phyloP scores from a whole-genome alignment of 1,140 invertebrate genomes.

The Scaptomyza pallida region DNA sequence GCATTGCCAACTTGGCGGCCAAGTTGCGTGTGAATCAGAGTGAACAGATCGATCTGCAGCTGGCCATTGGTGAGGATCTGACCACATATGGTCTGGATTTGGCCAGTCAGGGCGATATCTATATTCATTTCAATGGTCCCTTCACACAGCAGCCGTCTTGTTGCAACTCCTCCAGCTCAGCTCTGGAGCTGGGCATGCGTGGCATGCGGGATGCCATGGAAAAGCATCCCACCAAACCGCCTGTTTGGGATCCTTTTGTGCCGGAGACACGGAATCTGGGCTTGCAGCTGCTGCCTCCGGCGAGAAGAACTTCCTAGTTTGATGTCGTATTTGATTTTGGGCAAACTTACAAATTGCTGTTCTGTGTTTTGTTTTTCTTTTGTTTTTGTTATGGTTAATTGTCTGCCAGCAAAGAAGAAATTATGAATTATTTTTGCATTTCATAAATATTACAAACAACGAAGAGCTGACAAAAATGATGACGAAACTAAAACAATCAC shows the following conservation, averaged over 20 bases:
- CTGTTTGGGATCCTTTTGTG: constrained; percentile 55
- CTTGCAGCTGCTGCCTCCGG: constrained; percentile 20
- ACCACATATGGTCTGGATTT: constrained; percentile 61
- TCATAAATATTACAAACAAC: constrained; percentile 1
- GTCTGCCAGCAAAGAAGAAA: constrained; percentile 6
- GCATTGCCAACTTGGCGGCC: constrained; percentile 33
- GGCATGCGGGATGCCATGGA: constrained; percentile 62
- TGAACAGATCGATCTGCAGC: constrained; percentile 19
- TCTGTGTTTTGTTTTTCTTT: neutral
- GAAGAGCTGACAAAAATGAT: neutral
- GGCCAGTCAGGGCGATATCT: constrained; percentile 61
- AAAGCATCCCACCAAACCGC: constrained; percentile 31
- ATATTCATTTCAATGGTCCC: constrained; percentile 69
- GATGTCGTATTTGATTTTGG: constrained; percentile 18
- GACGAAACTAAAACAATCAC: constrained; percentile 18
- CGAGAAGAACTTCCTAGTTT: constrained; percentile 26
- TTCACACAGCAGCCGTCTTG: constrained; percentile 53
- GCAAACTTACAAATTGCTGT: constrained; percentile 39
- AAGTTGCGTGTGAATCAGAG: constrained; percentile 30
- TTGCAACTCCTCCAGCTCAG: constrained; percentile 48
- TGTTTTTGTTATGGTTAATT: constrained; percentile 17
- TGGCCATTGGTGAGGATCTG: constrained; percentile 62
- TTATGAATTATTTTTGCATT: neutral
- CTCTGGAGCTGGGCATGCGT: constrained; percentile 64
- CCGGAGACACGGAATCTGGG: constrained; percentile 59